Conservation (phyloP, 2,888 invertebrate species). For the Lithosia quadra region DNA sequence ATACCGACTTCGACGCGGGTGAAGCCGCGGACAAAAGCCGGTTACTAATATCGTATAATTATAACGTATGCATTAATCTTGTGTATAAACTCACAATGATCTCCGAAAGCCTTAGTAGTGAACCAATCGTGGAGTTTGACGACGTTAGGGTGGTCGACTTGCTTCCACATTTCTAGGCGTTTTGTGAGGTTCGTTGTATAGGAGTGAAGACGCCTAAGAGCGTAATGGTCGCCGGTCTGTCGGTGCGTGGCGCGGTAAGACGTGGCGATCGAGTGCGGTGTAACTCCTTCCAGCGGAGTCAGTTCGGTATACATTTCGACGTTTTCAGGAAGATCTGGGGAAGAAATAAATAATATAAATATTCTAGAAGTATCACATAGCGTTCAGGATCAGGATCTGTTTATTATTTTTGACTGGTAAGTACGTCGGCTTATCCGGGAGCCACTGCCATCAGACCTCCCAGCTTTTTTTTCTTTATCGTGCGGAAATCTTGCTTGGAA, state of each 20-base stretch:
- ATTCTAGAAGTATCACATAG: not conserved
- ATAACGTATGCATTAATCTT: not conserved
- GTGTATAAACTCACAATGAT: constrained; percentile 92
- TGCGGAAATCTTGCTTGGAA: too few species aligned
- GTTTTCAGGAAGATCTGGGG: constrained; percentile 92
- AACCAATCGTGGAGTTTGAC: constrained; percentile 97
- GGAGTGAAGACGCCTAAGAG: constrained; percentile 95
- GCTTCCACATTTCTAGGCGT: constrained; percentile 98
- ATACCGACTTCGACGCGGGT: too few species aligned
- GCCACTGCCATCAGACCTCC: too few species aligned
- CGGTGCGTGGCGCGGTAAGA: constrained; percentile 96
- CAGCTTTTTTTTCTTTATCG: too few species aligned
- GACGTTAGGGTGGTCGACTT: constrained; percentile 97
- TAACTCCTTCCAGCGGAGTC: constrained; percentile 92
- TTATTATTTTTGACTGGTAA: too few species aligned
- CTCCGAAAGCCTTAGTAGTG: constrained; percentile 98
- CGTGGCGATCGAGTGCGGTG: constrained; percentile 91
- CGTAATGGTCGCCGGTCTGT: constrained; percentile 94
- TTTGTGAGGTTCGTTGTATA: constrained; percentile 93
- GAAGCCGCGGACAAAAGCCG: too few species aligned
- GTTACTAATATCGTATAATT: too few species aligned
- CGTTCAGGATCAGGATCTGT: too few species aligned
- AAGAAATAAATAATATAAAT: not conserved
- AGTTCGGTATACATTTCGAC: constrained; percentile 97
- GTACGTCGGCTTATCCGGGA: too few species aligned